Conservation (phyloP, 2,113 vertebrate genomes). For the Barnardius zonarius region DNA sequence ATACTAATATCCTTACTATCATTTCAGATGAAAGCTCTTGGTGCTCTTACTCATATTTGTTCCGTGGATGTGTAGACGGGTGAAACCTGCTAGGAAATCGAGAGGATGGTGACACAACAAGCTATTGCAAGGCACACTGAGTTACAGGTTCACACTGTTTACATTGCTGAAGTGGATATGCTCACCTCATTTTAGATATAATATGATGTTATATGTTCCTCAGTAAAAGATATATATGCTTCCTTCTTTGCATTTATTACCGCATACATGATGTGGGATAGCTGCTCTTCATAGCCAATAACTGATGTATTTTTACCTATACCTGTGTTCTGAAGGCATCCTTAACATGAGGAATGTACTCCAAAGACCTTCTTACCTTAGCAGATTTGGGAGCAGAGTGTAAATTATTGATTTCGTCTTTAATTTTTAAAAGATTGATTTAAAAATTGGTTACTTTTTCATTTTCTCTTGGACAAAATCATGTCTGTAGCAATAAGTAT, state of each 20-base stretch:
- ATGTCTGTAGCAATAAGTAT: background rate
- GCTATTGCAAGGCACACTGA: background rate
- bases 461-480: background rate
- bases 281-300: background rate
- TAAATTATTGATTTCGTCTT: background rate
- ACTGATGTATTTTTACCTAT: background rate
- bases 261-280: background rate
- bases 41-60: background rate
- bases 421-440: background rate
- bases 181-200: background rate
- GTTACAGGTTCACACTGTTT: background rate
- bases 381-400: background rate
- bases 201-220: background rate
- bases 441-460: background rate
- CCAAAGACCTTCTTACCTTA: background rate
- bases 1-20: background rate
- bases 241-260: background rate
- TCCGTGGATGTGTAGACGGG: background rate
- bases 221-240: background rate
- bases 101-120: background rate
- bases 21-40: background rate
- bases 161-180: background rate
- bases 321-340: background rate
- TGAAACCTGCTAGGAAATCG: background rate
- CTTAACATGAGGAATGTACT: background rate